A percentile compares a stretch with the other conserved stretches of the same genome.
Conservation (phyloP, 2,888 invertebrate genomes). For the Drosophila recens region DNA sequence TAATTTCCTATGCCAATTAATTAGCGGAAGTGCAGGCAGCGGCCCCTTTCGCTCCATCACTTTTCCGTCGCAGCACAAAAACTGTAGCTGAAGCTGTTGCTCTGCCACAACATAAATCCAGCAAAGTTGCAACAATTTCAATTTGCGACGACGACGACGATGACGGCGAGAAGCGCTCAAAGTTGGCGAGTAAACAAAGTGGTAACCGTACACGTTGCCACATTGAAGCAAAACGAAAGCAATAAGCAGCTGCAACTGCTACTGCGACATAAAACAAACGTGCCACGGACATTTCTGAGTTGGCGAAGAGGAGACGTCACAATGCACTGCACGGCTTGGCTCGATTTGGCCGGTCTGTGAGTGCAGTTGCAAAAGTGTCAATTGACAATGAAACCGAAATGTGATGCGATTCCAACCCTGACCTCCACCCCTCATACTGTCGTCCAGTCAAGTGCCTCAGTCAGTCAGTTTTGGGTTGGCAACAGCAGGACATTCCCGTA, state of each 20-base stretch:
- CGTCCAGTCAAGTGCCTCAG: slow-evolving; percentile 9
- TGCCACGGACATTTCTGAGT: slow-evolving; percentile 18
- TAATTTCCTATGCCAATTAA: slow-evolving; percentile 72
- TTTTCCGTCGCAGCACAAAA: background rate
- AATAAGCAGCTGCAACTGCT: slow-evolving; percentile 76
- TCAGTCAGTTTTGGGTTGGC: slow-evolving; percentile 13
- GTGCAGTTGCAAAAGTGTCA: slow-evolving; percentile 71
- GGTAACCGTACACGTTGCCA: slow-evolving; percentile 63
- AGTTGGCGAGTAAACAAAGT: slow-evolving; percentile 68
- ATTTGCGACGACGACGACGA: slow-evolving; percentile 56
- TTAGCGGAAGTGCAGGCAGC: slow-evolving; percentile 65
- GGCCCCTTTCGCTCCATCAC: background rate
- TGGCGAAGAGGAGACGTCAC: slow-evolving; percentile 4
- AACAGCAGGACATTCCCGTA: slow-evolving; percentile 47
- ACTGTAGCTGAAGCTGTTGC: slow-evolving; percentile 10
- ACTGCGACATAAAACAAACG: slow-evolving; percentile 72
- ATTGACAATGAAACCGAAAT: slow-evolving; percentile 79
- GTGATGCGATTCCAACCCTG: slow-evolving; percentile 27
- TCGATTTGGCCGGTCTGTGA: slow-evolving; percentile 28
- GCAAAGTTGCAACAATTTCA: slow-evolving; percentile 68
- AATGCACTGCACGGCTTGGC: background rate
- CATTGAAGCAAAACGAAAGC: slow-evolving; percentile 78
- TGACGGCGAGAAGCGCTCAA: slow-evolving; percentile 39
- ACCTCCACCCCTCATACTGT: slow-evolving; percentile 14
- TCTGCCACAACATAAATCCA: slow-evolving; percentile 40